Evolutionary conservation across 2,797 vertebrate genomes (phyloP).

Genomic region (Phylloscopus collybita): DNA sequence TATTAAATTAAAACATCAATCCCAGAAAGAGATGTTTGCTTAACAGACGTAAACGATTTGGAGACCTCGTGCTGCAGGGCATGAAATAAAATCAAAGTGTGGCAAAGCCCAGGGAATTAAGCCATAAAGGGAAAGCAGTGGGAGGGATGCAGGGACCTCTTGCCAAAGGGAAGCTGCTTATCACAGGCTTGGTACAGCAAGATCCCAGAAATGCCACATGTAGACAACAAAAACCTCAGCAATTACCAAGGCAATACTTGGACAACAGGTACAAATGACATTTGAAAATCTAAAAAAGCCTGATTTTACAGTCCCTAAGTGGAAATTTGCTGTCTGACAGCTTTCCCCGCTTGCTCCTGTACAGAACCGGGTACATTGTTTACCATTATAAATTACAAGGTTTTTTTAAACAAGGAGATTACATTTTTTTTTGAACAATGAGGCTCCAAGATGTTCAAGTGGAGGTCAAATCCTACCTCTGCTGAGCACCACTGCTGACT

Average conservation of each 20-base stretch:
- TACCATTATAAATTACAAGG: background rate
- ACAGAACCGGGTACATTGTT: background rate
- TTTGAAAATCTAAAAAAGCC: background rate
- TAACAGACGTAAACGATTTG: constrained; percentile 53
- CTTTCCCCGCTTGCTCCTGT: background rate
- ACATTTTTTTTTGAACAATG: background rate
- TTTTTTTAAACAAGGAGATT: background rate
- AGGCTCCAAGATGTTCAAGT: background rate
- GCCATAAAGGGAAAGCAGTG: constrained; percentile 31
- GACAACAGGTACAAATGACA: background rate
- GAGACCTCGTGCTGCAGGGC: constrained; percentile 49
- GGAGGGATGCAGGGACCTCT: constrained; percentile 5
- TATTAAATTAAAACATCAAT: constrained; percentile 76
- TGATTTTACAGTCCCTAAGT: background rate
- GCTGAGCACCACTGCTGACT: background rate
- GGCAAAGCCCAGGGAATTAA: constrained; percentile 44
- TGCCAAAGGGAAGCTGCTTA: constrained; percentile 52
- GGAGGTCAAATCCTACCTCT: background rate
- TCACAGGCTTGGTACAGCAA: background rate
- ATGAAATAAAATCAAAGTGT: constrained; percentile 70
- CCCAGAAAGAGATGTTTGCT: constrained; percentile 72
- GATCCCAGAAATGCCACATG: background rate
- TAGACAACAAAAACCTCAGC: background rate
- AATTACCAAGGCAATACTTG: background rate
- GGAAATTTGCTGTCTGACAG: background rate